Evolutionary conservation across 2,113 vertebrate genomes (phyloP), one percentile per base, ranked within the genome.

Genomic region (Hippoglossus stenolepis): DNA sequence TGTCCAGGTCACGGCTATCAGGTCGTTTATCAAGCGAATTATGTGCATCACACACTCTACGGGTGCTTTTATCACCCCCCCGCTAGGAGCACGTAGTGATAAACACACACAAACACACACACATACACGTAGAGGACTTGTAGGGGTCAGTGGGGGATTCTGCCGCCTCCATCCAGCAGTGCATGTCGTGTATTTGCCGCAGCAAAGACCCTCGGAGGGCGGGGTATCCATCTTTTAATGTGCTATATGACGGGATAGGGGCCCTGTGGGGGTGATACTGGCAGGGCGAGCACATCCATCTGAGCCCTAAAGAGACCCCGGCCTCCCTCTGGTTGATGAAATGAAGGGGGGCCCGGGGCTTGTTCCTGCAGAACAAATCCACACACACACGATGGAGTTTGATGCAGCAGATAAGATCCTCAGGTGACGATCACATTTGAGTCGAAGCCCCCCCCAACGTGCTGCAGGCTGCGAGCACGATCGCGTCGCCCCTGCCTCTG

Each of bases 261-360:
- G 67, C 67, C 77, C 74, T 73, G 18, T 76, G 75, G 71, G 81
- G 79, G 71, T 78, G 77, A 38, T 83, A 53, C 21, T 15, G 58
- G 73, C 45, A 35, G 77, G 75, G 49, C 5, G 53, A 68, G 60
- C 45, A 59, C 79, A 90, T 90, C 87, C 73, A 85, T 93, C 85
- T 79, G 65, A 73, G 82, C 70, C 49, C 74, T 87, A 75, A 89
- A 83, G 81, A 85, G 67, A 85, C 62, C 54, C 49, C 15, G 21
- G 63, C 68, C 28, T 77, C 47, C 76, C 68, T 59, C 59, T 40
- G 40, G 65, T 65, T 14, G 65, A 65, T 63, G 83, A 75, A 75
- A 68, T 58, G 28, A 70, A 70, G 24, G 38, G 69, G 59, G 54
- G 58, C 78, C 23, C 2, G 8, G 47, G 75, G 69, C 63, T 49